Base-by-base conservation (phyloP, 2,888 invertebrate species). In the Mythimna loreyi region DNA sequence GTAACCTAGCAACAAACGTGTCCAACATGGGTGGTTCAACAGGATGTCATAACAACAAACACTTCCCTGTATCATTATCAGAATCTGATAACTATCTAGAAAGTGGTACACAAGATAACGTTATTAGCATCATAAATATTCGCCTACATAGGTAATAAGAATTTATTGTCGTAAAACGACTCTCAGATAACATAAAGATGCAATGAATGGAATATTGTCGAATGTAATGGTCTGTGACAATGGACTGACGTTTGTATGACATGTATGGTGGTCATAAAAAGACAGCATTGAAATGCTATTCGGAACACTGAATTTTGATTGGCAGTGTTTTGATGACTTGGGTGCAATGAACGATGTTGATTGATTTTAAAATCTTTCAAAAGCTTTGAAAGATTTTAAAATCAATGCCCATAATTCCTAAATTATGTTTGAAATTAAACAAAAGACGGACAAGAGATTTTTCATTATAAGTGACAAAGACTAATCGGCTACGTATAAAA, bases 61-160 rank as follows among this genome's bases (percentile, higher is more conserved):
- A 82, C 55, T 56, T 65, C 62, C 57, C 36, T 82, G 49, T 67
- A 70, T 64, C 25, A 50, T 76, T 82, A 72, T 63, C 50, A 58
- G 75, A 70, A 77, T 57, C 55, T 75, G 77, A 80, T 73, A 57
- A 36, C 50, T 80, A 72, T 83, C 83, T 85, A 83, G 83, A 82
- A 83, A 84, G 81, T 65, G 13, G 65, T 61, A 63, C 52, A 66
- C 43, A 62, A 79, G 76, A 80, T 80, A 72, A 73, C 64, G 55
- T 70, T 85, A 72, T 69, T 75, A 75, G 68, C 72, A 74, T 77
- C 53, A 76, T 76, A 75, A 67, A 80, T 81, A 64, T 81, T 80
- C 72, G 52, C 83, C 72, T 71, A 81, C 70, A 76, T 65, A 77
- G 59, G 77, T 77, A 79, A 49, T 23, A 71, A 61, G 62, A 79